phyloP scores from a whole-genome alignment of 2,888 invertebrate species.

The Nycteola revayana region DNA sequence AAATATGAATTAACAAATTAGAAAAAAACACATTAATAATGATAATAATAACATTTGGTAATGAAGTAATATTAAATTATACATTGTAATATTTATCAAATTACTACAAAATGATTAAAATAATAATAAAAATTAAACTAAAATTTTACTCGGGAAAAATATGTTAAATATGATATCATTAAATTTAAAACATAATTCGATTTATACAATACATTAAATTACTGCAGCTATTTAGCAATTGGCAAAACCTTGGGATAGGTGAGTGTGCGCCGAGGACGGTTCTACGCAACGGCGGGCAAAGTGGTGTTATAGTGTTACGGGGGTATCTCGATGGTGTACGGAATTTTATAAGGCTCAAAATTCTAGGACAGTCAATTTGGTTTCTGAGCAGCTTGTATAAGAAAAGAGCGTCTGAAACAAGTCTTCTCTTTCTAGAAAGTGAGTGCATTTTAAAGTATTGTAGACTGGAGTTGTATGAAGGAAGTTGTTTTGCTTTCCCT shows the following conservation, averaged over 20 bases:
- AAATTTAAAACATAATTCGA: too few species aligned
- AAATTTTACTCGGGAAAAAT: too few species aligned
- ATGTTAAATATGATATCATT: too few species aligned
- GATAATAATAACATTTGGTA: too few species aligned
- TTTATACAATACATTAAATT: too few species aligned
- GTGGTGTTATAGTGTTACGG: slow-evolving; percentile 1
- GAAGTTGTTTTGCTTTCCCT: neutral
- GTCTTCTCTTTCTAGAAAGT: neutral
- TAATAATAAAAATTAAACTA: too few species aligned
- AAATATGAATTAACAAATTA: too few species aligned
- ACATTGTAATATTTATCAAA: too few species aligned
- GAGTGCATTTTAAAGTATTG: neutral
- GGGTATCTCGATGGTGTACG: slow-evolving; percentile 3
- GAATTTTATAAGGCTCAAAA: neutral
- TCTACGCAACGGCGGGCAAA: slow-evolving; percentile 4
- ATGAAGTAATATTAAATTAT: too few species aligned
- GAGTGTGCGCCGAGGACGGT: slow-evolving; percentile 4
- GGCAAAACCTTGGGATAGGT: slow-evolving; percentile 2
- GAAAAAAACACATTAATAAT: too few species aligned
- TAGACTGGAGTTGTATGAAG: neutral
- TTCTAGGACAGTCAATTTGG: neutral
- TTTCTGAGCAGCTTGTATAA: neutral
- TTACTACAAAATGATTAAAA: too few species aligned
- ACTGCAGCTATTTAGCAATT: slow-evolving; percentile 3
- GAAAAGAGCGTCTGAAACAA: neutral